A percentile compares a stretch with the other conserved stretches of the same genome.
Evolutionary conservation across 2,888 invertebrate species (phyloP).

Genomic region (Amphipoea oculea): DNA sequence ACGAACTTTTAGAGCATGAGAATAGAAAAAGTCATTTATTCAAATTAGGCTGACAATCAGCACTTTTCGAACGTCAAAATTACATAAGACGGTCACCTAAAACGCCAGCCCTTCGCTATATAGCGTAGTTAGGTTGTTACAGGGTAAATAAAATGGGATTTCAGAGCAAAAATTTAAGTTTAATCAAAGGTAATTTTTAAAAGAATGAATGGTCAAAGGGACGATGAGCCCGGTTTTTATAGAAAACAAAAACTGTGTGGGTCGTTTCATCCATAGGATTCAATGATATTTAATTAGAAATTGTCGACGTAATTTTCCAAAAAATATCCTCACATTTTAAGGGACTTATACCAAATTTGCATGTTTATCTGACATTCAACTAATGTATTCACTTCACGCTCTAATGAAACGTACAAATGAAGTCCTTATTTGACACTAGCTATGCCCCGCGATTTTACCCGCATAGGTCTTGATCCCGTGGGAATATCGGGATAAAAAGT

Average conservation of each 20-base stretch:
- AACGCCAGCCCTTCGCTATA: no score
- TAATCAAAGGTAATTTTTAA: neutral
- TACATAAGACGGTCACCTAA: neutral
- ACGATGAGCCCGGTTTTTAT: neutral
- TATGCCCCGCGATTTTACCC: no score
- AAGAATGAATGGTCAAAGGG: neutral
- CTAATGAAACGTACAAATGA: constrained; percentile 24
- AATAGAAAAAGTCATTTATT: neutral
- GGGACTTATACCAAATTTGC: neutral
- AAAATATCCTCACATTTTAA: neutral
- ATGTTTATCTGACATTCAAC: constrained; percentile 6
- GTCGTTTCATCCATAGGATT: neutral
- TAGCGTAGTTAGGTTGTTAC: neutral
- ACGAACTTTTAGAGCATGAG: no score
- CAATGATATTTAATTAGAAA: neutral
- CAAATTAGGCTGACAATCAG: neutral
- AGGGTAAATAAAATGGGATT: neutral
- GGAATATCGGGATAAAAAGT: no score
- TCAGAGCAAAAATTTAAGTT: no score
- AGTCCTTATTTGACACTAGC: neutral
- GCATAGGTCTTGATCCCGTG: no score
- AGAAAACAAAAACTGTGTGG: neutral
- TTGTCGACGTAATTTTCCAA: neutral
- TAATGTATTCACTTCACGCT: neutral
- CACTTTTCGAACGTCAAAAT: neutral